Evolutionary conservation across 2,113 vertebrate species (phyloP).

Genomic region (Bufo gargarizans): DNA sequence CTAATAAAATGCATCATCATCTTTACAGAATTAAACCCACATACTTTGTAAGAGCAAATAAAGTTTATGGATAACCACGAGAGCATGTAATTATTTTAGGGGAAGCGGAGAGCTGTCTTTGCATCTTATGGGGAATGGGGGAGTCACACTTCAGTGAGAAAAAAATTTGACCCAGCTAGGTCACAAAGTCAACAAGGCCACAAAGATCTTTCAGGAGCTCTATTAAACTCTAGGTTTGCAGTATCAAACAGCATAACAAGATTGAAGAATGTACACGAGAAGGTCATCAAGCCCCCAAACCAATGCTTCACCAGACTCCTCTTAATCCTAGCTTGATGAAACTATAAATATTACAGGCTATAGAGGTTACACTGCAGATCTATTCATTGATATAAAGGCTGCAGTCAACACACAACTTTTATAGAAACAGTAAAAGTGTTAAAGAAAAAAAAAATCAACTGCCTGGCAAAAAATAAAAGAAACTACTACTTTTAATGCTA

Average conservation of each 20-base stretch:
- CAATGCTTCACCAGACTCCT: neutral
- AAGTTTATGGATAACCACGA: neutral
- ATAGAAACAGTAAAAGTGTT: neutral
- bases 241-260: neutral
- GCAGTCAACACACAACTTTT: neutral
- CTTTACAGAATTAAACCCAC: neutral
- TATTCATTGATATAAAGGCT: neutral
- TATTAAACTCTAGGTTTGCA: conserved; percentile 25
- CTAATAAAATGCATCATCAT: neutral
- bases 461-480: too few species aligned
- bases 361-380: neutral
- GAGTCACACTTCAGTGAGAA: conserved; percentile 25
- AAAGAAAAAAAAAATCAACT: neutral
- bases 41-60: neutral
- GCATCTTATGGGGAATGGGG: neutral
- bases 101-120: neutral
- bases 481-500: too few species aligned
- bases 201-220: conserved; percentile 15
- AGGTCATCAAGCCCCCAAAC: conserved; percentile 26
- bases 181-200: conserved; percentile 7
- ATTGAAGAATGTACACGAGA: conserved; percentile 29
- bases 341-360: conserved; percentile 25
- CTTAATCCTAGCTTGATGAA: conserved; percentile 18
- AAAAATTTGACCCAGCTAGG: conserved; percentile 17
- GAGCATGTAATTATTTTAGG: neutral